Conservation (phyloP, 2,113 vertebrate genomes). For the Calonectris borealis region DNA sequence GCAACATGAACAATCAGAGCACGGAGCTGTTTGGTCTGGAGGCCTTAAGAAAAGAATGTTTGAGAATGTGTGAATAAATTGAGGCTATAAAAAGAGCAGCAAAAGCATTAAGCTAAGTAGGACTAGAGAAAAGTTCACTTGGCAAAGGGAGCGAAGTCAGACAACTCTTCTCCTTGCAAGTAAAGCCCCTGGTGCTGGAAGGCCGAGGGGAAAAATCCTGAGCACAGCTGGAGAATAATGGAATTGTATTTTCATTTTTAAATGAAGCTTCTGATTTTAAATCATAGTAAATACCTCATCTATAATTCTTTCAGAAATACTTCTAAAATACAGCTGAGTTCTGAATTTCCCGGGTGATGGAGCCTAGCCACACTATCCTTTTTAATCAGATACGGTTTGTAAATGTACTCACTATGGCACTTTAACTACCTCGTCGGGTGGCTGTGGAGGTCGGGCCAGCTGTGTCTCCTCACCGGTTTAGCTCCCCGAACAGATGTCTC, state of each 20-base stretch:
- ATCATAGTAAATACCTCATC: neutral
- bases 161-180: neutral
- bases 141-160: neutral
- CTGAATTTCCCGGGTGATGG: neutral
- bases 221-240: neutral
- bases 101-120: neutral
- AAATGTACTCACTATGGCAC: neutral
- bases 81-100: neutral
- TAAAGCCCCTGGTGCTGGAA: neutral
- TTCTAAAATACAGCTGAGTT: neutral
- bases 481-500: neutral
- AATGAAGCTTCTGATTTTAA: neutral
- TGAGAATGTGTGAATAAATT: neutral
- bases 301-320: neutral
- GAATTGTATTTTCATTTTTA: neutral
- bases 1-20: neutral
- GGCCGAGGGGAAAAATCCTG: neutral
- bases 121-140: neutral
- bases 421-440: neutral
- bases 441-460: neutral
- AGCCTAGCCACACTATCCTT: neutral
- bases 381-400: neutral
- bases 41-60: neutral
- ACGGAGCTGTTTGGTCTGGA: neutral
- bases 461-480: neutral